A percentile compares a stretch with the other conserved stretches of the same genome.
Evolutionary conservation across 30 jellyfish, hydroid and myxozoan genomes (phyloP).

Genomic region (Aurelia sp.): DNA sequence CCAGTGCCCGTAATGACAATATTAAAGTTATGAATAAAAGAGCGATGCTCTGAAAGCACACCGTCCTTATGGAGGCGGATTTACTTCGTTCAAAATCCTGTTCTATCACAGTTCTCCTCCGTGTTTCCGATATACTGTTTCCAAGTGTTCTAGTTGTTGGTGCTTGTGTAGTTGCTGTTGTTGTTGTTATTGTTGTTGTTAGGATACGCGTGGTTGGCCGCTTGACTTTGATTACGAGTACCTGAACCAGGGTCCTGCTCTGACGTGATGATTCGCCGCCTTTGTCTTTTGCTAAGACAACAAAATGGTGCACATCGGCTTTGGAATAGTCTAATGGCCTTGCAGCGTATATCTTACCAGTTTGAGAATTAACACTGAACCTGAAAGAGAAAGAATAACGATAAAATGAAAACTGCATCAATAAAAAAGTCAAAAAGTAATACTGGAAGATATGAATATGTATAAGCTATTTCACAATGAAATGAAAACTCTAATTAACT

Average conservation of each 20-base stretch:
- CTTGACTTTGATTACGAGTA: constrained; percentile 12
- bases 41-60: not conserved
- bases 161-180: not conserved
- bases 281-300: constrained; percentile 47
- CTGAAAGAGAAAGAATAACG: not conserved
- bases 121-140: constrained; percentile 11
- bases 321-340: constrained; percentile 42
- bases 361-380: constrained; percentile 31
- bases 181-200: constrained; percentile 10
- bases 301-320: constrained; percentile 20
- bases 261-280: constrained; percentile 38
- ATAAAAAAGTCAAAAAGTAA: not conserved
- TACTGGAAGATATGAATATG: too few species aligned
- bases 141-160: not conserved
- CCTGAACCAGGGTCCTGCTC: constrained; percentile 38
- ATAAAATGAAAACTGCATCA: too few species aligned
- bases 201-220: constrained; percentile 20
- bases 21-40: constrained; percentile 2
- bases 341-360: constrained; percentile 41
- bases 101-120: not conserved
- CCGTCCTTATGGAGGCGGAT: constrained; percentile 18
- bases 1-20: constrained; percentile 41
- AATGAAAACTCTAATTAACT: too few species aligned
- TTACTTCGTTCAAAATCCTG: constrained; percentile 11
- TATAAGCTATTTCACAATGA: too few species aligned